Base-by-base conservation (phyloP, 2,113 vertebrate genomes). In the Hemicordylus capensis region DNA sequence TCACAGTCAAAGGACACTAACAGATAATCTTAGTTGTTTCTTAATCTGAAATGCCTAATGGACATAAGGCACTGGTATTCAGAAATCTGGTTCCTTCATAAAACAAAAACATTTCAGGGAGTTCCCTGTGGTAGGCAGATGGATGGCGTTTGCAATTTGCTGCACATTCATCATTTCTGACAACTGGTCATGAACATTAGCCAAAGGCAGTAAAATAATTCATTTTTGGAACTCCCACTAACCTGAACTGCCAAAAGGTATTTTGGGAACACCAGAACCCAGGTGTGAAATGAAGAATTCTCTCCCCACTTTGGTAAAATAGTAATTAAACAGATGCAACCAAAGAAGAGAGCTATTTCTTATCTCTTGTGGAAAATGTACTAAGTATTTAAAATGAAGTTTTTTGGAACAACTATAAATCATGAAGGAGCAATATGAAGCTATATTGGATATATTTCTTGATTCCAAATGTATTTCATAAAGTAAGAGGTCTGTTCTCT, bases 141-240 rank as follows among this genome's bases (percentile, higher is more conserved):
- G 86, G 77, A 90, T 20, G 56, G 56, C 80, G 89, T 88, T 44
- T 82, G 69, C 42, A 87, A 61, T 92, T 93, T 81, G n/a, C 59
- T 88, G 87, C 70, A 80, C 31, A 44, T 92, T 95, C 48, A 88
- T 93, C 84, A 63, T 78, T 91, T 92, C 85, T 89, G 86, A 86
- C 59, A 78, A 37, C 84, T 76, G 81, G 80, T 72, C 76, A 83
- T 11, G 83, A 89, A 20, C 74, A 86, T 87, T 86, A 59, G 4
- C 95, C 86, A 88, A 90, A 85, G 77, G 80, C 90, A 91, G 78
- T 44, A n/a, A 93, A 87, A 91, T 91, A n/a, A 34, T 89, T 9
- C 61, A 86, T 85, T 86, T 88, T 91, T 56, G 94, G 89, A 93
- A 91, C 91, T 94, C 93, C 88, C 88, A 92, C 88, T 87, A 93